Evolutionary conservation across 2,113 vertebrate genomes (phyloP).

Genomic region (Meles meles): DNA sequence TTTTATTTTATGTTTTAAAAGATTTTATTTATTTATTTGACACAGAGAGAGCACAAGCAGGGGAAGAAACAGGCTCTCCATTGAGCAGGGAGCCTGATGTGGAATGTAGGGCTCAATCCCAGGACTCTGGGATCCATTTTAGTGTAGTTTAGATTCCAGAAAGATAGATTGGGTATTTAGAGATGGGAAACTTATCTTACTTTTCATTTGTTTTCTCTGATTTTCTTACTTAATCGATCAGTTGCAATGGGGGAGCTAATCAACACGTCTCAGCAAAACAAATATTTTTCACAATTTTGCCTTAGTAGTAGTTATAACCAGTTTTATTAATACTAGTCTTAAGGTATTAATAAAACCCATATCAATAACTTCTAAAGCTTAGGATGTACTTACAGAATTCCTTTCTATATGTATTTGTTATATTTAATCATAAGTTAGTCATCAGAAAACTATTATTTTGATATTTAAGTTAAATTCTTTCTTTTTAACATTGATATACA

Average conservation of each 20-base stretch:
- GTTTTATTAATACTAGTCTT: neutral
- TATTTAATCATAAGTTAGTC: conserved; percentile 29
- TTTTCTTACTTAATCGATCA: neutral
- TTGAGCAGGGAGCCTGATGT: too few relatives aligned
- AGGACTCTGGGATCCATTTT: neutral
- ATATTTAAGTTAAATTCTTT: conserved; percentile 21
- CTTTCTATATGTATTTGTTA: neutral
- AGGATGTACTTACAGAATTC: conserved; percentile 22
- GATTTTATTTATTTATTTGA: neutral
- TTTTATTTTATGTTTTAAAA: neutral
- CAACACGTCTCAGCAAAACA: neutral
- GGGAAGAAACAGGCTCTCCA: neutral
- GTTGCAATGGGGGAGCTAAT: neutral
- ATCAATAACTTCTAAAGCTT: conserved; percentile 21
- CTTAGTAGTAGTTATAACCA: conserved; percentile 3
- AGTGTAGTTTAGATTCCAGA: conserved; percentile 8
- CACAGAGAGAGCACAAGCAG: neutral
- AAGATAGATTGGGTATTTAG: neutral
- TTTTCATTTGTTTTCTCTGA: conserved; percentile 45
- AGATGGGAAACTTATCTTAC: conserved; percentile 9
- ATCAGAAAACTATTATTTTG: conserved; percentile 47
- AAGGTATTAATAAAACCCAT: neutral
- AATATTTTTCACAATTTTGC: neutral
- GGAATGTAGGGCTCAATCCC: too few relatives aligned
- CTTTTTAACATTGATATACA: neutral